Base-by-base conservation (phyloP, 2,797 vertebrate genomes). In the Ibycter americanus region DNA sequence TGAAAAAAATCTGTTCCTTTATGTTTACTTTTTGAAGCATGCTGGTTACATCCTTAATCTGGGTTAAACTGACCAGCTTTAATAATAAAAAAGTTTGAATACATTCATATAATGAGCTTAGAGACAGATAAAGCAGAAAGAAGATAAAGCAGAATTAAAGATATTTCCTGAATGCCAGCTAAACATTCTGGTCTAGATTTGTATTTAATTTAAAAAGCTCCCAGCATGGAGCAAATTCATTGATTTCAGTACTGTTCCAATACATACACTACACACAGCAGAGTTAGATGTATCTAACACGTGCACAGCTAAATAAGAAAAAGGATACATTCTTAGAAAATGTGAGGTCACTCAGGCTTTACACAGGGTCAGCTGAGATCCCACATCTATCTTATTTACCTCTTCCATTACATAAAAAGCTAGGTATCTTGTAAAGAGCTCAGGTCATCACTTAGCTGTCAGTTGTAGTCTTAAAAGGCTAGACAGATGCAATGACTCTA, bases 121-220 rank as follows among this genome's bases (percentile, higher is more conserved):
- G 70, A 80, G 66, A 74, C 73, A 96, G 96, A 90, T 96, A 87
- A 96, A 95, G 93, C 79, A 89, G 78, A 94, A 97, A 96, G 94
- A 91, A 97, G 90, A 95, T 93, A 94, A 97, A 95, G 94, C 76
- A 83, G 87, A 94, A 92, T 96, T 95, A 96, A 96, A 95, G 96
- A 95, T 93, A 93, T 14, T 87, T 95, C 94, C 90, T 90, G 82
- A 74, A 90, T 56, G 29, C 72, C 85, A 94, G 95, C 73, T 94
- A 87, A 92, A 87, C 70, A 36, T 76, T 84, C 93, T 95, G 94
- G 58, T 88, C 87, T 91, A 92, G 84, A 95, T 93, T 94, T 92
- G 66, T 62, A 70, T 73, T 77, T 91, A 79, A 95, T 96, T 95
- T 97, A 87, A 90, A 95, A 76, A 86, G 76, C 93, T 96, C 66